Conservation (phyloP, 2,888 invertebrate species). For the Tachystola acroxantha region DNA sequence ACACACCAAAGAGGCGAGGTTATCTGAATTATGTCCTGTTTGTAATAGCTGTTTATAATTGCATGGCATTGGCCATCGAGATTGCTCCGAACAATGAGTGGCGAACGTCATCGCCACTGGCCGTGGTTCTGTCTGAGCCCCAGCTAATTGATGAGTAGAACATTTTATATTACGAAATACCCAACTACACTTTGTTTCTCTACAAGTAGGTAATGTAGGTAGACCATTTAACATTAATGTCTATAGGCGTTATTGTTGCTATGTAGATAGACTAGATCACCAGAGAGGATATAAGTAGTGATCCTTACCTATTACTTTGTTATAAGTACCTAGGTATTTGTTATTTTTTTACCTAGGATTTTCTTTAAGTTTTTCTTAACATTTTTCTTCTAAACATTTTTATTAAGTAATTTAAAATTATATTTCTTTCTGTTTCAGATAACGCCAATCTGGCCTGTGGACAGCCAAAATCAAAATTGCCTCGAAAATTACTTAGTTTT, state of each 20-base stretch:
- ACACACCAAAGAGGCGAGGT: slow-evolving; percentile 1
- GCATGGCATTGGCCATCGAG: slow-evolving; percentile 35
- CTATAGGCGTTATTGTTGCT: no score
- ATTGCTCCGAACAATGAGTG: slow-evolving; percentile 34
- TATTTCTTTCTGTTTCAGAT: slow-evolving; percentile 13
- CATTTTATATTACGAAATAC: slow-evolving; percentile 4
- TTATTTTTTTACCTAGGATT: no score
- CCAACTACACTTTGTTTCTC: not conserved
- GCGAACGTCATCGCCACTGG: slow-evolving; percentile 23
- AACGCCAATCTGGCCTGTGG: not conserved
- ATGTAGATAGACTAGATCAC: no score
- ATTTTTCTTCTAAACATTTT: no score
- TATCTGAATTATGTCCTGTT: slow-evolving; percentile 8
- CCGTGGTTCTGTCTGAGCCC: slow-evolving; percentile 10
- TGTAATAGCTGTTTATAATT: slow-evolving; percentile 19
- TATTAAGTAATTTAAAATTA: not conserved
- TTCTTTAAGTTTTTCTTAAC: no score
- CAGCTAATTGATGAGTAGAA: slow-evolving; percentile 6
- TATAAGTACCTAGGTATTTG: no score
- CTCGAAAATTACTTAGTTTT: slow-evolving; percentile 16
- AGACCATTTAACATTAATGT: no score
- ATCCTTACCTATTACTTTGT: no score
- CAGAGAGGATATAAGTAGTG: no score
- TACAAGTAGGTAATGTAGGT: no score
- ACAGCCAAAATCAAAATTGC: slow-evolving; percentile 12